phyloP scores from a whole-genome alignment of 2,888 invertebrate genomes.

The Leucophenga maculata region DNA sequence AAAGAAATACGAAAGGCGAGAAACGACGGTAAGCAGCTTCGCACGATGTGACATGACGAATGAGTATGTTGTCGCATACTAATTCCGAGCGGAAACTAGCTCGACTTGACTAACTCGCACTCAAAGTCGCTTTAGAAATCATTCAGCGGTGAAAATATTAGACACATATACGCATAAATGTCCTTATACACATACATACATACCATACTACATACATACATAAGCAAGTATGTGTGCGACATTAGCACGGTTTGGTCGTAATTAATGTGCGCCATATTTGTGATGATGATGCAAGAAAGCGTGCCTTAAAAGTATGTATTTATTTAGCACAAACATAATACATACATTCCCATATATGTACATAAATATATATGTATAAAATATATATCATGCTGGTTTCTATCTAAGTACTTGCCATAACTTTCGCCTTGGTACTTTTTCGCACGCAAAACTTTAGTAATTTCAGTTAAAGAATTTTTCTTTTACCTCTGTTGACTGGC shows the following conservation, averaged over 20 bases:
- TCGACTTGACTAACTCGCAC: too few relatives aligned
- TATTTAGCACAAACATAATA: slow-evolving; percentile 50
- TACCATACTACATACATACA: background rate
- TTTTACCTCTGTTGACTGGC: too few relatives aligned
- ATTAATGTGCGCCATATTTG: slow-evolving; percentile 62
- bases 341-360: slow-evolving; percentile 7
- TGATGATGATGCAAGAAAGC: background rate
- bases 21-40: too few relatives aligned
- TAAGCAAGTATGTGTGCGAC: slow-evolving; percentile 52
- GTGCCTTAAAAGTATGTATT: slow-evolving; percentile 59
- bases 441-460: slow-evolving; percentile 56
- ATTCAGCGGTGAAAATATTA: background rate
- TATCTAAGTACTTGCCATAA: background rate
- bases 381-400: background rate
- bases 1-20: too few relatives aligned
- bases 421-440: background rate
- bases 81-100: too few relatives aligned
- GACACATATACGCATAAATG: background rate
- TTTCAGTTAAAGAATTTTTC: slow-evolving; percentile 34
- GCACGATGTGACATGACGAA: too few relatives aligned
- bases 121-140: background rate
- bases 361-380: background rate
- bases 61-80: too few relatives aligned
- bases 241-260: slow-evolving; percentile 67
- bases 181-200: background rate